phyloP scores from a whole-genome alignment of 2,113 vertebrate genomes.

The Phaethon lepturus region DNA sequence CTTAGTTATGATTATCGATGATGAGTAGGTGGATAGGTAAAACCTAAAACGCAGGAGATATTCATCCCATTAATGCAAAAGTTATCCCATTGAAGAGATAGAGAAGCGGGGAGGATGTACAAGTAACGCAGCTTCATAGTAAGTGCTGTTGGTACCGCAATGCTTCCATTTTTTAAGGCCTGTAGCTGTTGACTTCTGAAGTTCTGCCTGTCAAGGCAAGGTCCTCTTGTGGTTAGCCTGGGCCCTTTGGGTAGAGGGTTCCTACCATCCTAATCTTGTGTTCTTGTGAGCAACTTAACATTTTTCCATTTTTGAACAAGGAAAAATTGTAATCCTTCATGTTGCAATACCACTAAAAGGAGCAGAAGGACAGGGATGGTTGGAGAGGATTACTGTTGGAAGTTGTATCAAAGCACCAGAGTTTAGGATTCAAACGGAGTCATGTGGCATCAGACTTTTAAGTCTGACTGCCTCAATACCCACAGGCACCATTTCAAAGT shows the following conservation, averaged over 20 bases:
- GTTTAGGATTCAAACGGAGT: background rate
- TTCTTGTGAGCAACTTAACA: background rate
- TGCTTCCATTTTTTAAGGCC: background rate
- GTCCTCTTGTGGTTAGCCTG: background rate
- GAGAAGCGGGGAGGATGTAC: background rate
- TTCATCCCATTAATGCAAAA: background rate
- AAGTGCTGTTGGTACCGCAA: background rate
- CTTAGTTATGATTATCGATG: background rate
- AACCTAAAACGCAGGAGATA: background rate
- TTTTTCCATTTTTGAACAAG: background rate
- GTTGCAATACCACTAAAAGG: background rate
- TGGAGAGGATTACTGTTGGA: background rate
- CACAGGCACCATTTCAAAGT: background rate
- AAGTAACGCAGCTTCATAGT: background rate
- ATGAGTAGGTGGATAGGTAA: background rate
- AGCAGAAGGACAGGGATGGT: background rate
- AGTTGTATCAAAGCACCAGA: background rate
- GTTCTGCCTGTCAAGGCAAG: background rate
- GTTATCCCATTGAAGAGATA: background rate
- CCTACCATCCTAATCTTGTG: background rate
- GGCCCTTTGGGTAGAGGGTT: background rate
- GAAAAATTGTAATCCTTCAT: background rate
- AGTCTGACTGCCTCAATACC: background rate
- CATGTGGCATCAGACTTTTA: background rate
- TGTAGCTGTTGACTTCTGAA: background rate